Evolutionary conservation across 1,140 invertebrate species (phyloP).

Genomic region (Calephelis virginiensis): DNA sequence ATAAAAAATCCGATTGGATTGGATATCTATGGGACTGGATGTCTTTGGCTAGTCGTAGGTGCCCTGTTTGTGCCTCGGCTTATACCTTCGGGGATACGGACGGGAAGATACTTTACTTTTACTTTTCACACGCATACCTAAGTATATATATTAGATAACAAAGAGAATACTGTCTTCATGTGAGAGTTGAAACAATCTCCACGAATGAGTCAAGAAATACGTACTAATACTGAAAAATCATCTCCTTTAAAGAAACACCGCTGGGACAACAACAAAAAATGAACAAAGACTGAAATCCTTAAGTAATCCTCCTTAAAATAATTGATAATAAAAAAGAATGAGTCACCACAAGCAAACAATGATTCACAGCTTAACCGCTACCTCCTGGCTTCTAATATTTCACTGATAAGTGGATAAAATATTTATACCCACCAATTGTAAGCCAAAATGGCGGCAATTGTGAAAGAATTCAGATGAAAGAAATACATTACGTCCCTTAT

Average conservation of each 20-base stretch:
- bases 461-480: constrained; percentile 33
- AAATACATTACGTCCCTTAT: constrained; percentile 18
- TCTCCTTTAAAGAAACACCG: background rate
- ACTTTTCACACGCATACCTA: too few relatives aligned
- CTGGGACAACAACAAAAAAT: constrained; percentile 1
- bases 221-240: background rate
- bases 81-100: too few relatives aligned
- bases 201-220: background rate
- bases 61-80: too few relatives aligned
- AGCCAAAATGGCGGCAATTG: constrained; percentile 29
- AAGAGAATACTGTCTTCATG: too few relatives aligned
- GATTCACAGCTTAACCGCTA: constrained; percentile 58
- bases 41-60: too few relatives aligned
- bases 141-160: too few relatives aligned
- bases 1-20: too few relatives aligned
- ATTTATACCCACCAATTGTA: constrained; percentile 36
- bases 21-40: too few relatives aligned
- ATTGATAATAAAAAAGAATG: constrained; percentile 39
- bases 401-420: constrained; percentile 43
- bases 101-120: too few relatives aligned
- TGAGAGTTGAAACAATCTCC: background rate
- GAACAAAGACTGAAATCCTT: constrained; percentile 22
- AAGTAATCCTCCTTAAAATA: constrained; percentile 31
- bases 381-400: constrained; percentile 41
- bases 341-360: constrained; percentile 41